phyloP scores from a whole-genome alignment of 2,113 vertebrate species.

The Mustelus asterias region DNA sequence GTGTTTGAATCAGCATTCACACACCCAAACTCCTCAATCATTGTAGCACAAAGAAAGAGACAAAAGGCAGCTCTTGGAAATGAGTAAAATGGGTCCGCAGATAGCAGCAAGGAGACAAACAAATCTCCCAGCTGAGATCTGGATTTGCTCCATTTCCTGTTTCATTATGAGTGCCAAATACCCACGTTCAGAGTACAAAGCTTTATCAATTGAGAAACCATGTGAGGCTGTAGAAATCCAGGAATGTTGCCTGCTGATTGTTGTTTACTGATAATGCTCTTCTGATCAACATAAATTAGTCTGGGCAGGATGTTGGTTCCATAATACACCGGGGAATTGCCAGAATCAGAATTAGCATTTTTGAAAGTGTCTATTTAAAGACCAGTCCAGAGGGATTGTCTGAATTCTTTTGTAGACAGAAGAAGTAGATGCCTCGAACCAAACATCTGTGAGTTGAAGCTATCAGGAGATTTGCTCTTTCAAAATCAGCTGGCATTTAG shows the following conservation, averaged over 20 bases:
- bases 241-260: neutral
- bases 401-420: neutral
- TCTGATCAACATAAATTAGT: neutral
- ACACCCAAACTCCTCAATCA: neutral
- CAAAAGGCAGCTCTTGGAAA: neutral
- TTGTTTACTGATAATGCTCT: neutral
- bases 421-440: neutral
- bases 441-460: neutral
- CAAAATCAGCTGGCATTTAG: neutral
- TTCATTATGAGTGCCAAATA: neutral
- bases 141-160: neutral
- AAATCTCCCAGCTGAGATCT: neutral
- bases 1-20: neutral
- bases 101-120: neutral
- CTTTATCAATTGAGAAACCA: neutral
- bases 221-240: neutral
- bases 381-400: neutral
- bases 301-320: neutral
- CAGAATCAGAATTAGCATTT: neutral
- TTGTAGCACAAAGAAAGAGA: neutral
- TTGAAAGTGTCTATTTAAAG: neutral
- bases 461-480: neutral
- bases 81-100: neutral
- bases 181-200: neutral
- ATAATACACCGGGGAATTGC: neutral